These are phyloP conservation scores for Plestiodon gilberti DNA, from an alignment of 2,113 vertebrate species.

Conservation along the genomic window DNA sequence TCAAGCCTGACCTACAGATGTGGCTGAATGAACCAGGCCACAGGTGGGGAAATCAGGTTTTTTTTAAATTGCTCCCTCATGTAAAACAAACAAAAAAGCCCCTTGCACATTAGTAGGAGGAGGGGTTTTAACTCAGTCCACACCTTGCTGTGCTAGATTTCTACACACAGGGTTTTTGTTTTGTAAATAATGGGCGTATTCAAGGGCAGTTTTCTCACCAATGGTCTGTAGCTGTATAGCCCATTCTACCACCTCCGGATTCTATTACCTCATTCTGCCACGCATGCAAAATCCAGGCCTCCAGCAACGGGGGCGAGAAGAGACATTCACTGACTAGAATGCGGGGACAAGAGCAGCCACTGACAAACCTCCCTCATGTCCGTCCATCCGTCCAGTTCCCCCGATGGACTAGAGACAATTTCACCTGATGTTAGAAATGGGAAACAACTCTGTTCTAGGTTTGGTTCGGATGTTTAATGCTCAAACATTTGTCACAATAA, in stretches of 20 bases:
- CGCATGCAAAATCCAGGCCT: not conserved
- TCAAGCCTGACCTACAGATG: not conserved
- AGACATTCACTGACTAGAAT: not conserved
- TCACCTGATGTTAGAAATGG: constrained; percentile 19
- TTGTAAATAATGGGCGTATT: no score
- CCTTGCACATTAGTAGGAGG: not conserved
- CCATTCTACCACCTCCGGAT: no score
- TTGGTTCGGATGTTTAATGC: constrained; percentile 47
- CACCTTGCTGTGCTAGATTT: no score
- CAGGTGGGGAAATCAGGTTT: not conserved
- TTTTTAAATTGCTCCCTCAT: no score
- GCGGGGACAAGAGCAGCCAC: not conserved
- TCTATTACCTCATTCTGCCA: not conserved
- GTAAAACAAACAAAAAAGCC: no score
- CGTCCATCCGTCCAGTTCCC: no score
- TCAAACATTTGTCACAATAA: constrained; percentile 37
- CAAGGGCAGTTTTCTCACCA: no score
- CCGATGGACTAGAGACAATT: not conserved
- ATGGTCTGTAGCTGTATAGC: no score
- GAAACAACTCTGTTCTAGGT: constrained; percentile 3
- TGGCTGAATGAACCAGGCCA: not conserved
- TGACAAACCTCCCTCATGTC: not conserved
- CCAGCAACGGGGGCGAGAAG: not conserved
- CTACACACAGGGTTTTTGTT: no score
- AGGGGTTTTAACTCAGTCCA: not conserved